Evolutionary conservation across 2,888 invertebrate genomes (phyloP), one percentile per base, ranked within the genome.

Genomic region (Ochropleura leucogaster): DNA sequence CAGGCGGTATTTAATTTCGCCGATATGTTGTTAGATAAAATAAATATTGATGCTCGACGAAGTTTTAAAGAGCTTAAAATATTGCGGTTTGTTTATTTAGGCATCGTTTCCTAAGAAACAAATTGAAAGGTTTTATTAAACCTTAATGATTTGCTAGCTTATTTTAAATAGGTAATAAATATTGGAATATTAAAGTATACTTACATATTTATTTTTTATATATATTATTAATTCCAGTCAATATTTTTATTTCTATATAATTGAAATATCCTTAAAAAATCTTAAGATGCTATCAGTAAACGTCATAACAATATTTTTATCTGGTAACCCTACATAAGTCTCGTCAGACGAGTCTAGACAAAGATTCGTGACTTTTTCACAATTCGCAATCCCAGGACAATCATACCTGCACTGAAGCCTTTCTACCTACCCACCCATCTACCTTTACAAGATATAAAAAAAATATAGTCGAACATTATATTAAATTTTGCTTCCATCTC

Each of bases 361-460:
- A 92, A 89, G 91, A 92, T 92, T 92, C 95, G 95, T 94, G 95
- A 95, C 96, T 96, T 95, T 94, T 94, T 92, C 93, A 90, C 93
- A 91, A 93, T 94, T 93, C 93, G 89, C 92, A 90, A 92, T 94
- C 93, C 94, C 92, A 93, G 93, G 94, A 93, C 94, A 94, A 95
- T 94, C 90, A 90, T 90, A 91, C 89, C 83, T 73, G 84, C 72
- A 74, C 81, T 64, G 68, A 68, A 81, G 86, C 86, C 87, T 88
- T 88, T 87, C 74, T 83, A 81, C 88, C 89, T 90, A 91, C 89
- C 89, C 90, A 91, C 89, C 51, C 53, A 30, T 16, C 89, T 90
- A 91, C 90, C 92, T 92, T 84, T 88, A 91, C 90, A 84, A 79
- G 90, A 90, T 90, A 92, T 90, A 84, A 79, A 89, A 90, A 84